Evolutionary conservation across 1,140 invertebrate species (phyloP), one percentile per base, ranked within the genome.

Genomic region (Pectinophora gossypiella): DNA sequence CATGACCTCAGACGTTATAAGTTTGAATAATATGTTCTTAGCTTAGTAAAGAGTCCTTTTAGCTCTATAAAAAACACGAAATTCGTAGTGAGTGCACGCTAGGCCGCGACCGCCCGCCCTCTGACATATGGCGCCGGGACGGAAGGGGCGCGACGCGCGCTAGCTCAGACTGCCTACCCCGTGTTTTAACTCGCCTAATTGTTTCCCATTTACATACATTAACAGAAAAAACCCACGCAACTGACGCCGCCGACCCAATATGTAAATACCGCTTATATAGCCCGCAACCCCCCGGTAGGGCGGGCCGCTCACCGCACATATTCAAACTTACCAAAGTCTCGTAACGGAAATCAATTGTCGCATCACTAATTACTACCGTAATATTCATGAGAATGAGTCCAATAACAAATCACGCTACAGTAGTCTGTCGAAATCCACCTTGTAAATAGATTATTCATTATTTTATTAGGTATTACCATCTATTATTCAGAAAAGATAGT

Each of bases 161-260:
- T 74, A 80, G 76, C 80, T 77, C 81, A 82, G 68, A 81, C 77
- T 78, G 76, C 75, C 78, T 77, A 78, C 83, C 83, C 80, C 79
- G 82, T 76, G 76, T 85, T 75, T 85, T 85, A 86, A 86, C 77
- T 82, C 74, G 77, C 81, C 79, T 86, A 86, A 86, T 86, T 86
- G 83, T 72, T 85, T 86, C 79, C 78, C 83, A 86, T 86, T 86
- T 86, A 83, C 80, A 86, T 86, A 86, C 65, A 86, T 86, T 86
- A 85, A 76, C 69, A 64, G 71, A 72, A 76, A 85, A 85, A 80
- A 80, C 66, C 61, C 67, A 61, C 65, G 59, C 81, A 85, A 85
- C 81, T 83, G 76, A 72, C 83, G 76, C 66, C 60, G 45, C 19
- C 61, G 64, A 61, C 69, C 69, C 68, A 58, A 64, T 83, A 81